Evolutionary conservation across 2,888 invertebrate species (phyloP), one percentile per base, ranked within the genome.

Genomic region (Hydroisotoma schaefferi): DNA sequence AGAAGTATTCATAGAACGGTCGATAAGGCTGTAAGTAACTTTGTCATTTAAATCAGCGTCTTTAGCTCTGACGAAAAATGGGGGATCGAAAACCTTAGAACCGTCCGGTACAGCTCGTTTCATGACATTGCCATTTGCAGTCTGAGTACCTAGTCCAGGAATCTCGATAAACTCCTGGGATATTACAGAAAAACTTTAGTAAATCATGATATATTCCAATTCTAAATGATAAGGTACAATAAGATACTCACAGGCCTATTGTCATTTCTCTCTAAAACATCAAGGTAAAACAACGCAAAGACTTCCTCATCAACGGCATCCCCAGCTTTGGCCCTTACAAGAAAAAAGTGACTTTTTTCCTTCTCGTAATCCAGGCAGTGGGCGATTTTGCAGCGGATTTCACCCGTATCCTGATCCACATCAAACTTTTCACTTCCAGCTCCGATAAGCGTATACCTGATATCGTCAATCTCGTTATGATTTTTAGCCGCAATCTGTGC

Each of bases 391-490:
- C 71, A 72, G 40, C 84, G 82, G 37, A 90, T 75, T 69, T 87
- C 86, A 0, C 88, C 90, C 0, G 85, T 86, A n/a, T 78, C 75
- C 58, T 84, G 81, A 73, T 88, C 84, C 1, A 90, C 74, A 0
- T 82, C 78, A 55, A 90, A 83, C 0, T 85, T 83, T 68, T 88
- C 86, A 0, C 87, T 85, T 0, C 89, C 89, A 73, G 89, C 87
- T 8, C 92, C 91, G 59, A 86, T 84, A 0, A 92, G 75, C 0
- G 82, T 80, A 74, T 91, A 92, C 15, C 82, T 83, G 0, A 92
- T 80, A 5, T 60, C 64, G 2, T 66, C 65, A n/a, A 71, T 63
- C 40, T 63, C 57, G 22, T 68, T 59, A 37, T 68, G 69, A 54
- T 71, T 71, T 52, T 61, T 59, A 1, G 68, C 68, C 1, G 64